Evolutionary conservation across 2,888 invertebrate genomes (phyloP).

Genomic region (Pelosia muscerda): DNA sequence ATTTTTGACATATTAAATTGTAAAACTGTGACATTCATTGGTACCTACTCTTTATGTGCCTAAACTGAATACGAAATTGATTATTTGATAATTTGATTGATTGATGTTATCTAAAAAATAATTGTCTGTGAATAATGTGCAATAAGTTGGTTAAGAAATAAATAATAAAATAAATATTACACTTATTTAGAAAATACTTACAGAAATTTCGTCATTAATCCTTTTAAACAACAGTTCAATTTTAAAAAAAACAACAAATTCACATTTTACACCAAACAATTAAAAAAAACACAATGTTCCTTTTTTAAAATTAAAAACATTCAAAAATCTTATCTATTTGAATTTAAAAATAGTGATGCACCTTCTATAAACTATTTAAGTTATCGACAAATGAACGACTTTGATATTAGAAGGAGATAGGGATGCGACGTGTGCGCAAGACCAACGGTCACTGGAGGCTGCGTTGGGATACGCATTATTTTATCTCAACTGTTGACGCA

Average conservation of each 20-base stretch:
- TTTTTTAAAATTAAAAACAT: constrained; percentile 13
- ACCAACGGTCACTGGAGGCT: constrained; percentile 61
- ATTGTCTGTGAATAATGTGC: not conserved
- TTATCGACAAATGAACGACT: constrained; percentile 54
- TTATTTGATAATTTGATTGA: no score
- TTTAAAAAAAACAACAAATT: constrained; percentile 31
- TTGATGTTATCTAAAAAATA: no score
- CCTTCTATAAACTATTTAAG: constrained; percentile 44
- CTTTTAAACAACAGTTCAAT: constrained; percentile 21
- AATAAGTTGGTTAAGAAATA: no score
- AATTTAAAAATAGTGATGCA: constrained; percentile 53
- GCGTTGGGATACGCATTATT: constrained; percentile 62
- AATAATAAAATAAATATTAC: no score
- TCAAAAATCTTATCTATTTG: not conserved
- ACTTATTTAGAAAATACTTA: constrained; percentile 48
- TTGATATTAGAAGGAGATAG: constrained; percentile 46
- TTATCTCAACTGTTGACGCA: constrained; percentile 60
- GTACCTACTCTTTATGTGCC: no score
- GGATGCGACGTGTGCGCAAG: constrained; percentile 56
- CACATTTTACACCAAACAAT: constrained; percentile 40
- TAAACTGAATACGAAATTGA: no score
- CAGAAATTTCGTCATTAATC: constrained; percentile 50
- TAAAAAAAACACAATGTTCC: constrained; percentile 10
- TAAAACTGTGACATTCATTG: no score
- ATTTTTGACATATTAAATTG: no score